A percentile compares a stretch with the other conserved stretches of the same genome.
These are phyloP conservation scores for Callyntrura guangdongensis DNA, from an alignment of 2,888 invertebrate genomes.

Conservation along the genomic window DNA sequence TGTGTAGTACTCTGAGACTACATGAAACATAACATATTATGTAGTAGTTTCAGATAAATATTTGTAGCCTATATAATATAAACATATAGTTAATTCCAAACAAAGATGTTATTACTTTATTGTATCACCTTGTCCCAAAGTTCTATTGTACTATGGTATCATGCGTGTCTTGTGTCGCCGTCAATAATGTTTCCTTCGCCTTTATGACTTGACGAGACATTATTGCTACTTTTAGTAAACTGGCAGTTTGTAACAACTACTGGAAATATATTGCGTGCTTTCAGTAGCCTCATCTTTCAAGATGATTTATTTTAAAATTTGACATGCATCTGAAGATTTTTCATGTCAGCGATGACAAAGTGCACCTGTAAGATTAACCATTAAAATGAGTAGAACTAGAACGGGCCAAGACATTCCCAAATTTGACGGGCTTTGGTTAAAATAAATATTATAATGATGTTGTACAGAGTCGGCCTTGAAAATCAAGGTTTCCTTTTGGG, in stretches of 20 bases:
- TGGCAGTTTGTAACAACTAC: not conserved
- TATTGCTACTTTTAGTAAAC: not conserved
- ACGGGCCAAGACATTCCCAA: slow-evolving; percentile 49
- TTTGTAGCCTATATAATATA: too few species aligned
- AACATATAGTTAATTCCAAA: too few species aligned
- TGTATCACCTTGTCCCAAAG: too few species aligned
- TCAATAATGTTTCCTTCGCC: too few species aligned
- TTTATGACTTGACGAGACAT: too few species aligned
- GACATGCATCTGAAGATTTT: not conserved
- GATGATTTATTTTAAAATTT: not conserved
- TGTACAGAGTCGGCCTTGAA: not conserved
- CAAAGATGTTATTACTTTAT: too few species aligned
- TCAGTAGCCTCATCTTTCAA: not conserved
- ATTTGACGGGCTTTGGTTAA: not conserved
- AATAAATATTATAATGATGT: not conserved
- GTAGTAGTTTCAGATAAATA: too few species aligned
- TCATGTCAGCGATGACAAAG: not conserved
- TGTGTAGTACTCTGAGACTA: too few species aligned
- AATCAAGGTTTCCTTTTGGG: not conserved
- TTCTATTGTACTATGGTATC: too few species aligned
- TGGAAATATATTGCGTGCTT: slow-evolving; percentile 4
- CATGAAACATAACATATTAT: too few species aligned
- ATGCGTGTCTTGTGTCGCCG: too few species aligned
- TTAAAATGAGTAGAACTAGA: not conserved
- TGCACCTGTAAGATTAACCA: not conserved